Percentiles rank a stretch among this genome's conserved stretches.
These are phyloP conservation scores for Equus przewalskii DNA, from an alignment of 2,113 vertebrate species.

Conservation along the genomic window DNA sequence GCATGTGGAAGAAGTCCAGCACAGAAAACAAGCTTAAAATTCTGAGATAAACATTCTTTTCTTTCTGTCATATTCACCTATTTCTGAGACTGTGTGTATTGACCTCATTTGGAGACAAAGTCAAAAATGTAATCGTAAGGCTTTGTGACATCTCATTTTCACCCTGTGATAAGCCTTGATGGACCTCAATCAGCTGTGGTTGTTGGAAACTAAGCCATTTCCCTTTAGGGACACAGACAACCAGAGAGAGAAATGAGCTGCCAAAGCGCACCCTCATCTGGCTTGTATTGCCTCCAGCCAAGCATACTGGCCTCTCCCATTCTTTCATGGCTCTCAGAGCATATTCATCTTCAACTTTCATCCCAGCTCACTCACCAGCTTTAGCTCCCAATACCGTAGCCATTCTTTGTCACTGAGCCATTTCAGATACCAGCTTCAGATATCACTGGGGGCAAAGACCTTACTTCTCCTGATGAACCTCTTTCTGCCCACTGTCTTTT, in stretches of 20 bases:
- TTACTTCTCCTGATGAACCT: not conserved
- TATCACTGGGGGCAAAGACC: not conserved
- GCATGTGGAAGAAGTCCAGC: not conserved
- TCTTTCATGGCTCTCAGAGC: not conserved
- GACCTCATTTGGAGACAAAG: not conserved
- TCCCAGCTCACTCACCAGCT: not conserved
- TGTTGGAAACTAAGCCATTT: not conserved
- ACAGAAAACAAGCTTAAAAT: not conserved
- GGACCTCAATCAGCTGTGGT: not conserved
- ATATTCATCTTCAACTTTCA: not conserved
- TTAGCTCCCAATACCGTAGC: not conserved
- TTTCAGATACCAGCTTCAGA: not conserved
- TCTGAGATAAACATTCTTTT: not conserved
- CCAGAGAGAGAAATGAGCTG: not conserved
- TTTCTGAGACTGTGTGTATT: not conserved
- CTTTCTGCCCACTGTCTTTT: not conserved
- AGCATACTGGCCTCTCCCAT: no score
- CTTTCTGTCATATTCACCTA: not conserved
- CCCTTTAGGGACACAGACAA: not conserved
- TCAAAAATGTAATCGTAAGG: not conserved
- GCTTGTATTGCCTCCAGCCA: not conserved
- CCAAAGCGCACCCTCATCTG: rapidly evolving
- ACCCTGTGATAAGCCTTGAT: no score
- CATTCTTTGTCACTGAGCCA: not conserved
- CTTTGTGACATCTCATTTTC: not conserved